These are phyloP conservation scores for Hoplias malabaricus DNA, from an alignment of 2,113 vertebrate genomes.

Conservation along the genomic window DNA sequence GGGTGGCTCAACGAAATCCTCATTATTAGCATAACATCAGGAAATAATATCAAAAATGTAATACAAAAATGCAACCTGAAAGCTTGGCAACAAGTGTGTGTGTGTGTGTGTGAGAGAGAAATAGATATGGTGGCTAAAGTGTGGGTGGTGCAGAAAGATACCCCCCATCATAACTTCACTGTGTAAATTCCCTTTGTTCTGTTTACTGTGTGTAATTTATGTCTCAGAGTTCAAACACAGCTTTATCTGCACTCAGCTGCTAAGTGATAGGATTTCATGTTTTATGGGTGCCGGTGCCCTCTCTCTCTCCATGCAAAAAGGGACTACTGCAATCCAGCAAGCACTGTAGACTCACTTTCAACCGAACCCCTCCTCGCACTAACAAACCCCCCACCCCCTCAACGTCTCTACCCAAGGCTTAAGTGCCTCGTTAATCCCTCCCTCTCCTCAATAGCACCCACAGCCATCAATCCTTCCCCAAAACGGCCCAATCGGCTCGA, in stretches of 20 bases:
- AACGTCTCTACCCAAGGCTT: conserved; percentile 46
- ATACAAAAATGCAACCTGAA: conserved; percentile 79
- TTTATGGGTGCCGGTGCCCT: conserved; percentile 61
- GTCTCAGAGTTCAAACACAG: conserved; percentile 83
- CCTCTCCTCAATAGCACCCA: conserved; percentile 54
- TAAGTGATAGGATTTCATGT: conserved; percentile 89
- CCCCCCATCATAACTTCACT: conserved; percentile 86
- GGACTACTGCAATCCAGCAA: conserved; percentile 64
- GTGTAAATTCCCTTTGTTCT: conserved; percentile 80
- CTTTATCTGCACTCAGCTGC: conserved; percentile 86
- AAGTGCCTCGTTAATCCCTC: conserved; percentile 56
- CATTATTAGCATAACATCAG: no score
- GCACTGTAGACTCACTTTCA: conserved; percentile 66
- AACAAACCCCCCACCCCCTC: conserved; percentile 62
- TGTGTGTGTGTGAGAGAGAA: conserved; percentile 55
- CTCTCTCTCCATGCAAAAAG: conserved; percentile 43
- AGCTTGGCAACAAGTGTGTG: conserved; percentile 74
- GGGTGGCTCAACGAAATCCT: neutral
- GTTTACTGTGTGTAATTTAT: conserved; percentile 97
- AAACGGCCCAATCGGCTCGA: conserved; percentile 38
- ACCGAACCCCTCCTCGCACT: conserved; percentile 59
- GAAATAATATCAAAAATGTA: conserved; percentile 28
- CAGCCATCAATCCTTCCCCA: conserved; percentile 39
- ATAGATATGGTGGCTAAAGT: conserved; percentile 38
- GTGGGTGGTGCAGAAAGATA: conserved; percentile 49